phyloP scores from a whole-genome alignment of 2,797 vertebrate genomes.

The Ataeniobius toweri region DNA sequence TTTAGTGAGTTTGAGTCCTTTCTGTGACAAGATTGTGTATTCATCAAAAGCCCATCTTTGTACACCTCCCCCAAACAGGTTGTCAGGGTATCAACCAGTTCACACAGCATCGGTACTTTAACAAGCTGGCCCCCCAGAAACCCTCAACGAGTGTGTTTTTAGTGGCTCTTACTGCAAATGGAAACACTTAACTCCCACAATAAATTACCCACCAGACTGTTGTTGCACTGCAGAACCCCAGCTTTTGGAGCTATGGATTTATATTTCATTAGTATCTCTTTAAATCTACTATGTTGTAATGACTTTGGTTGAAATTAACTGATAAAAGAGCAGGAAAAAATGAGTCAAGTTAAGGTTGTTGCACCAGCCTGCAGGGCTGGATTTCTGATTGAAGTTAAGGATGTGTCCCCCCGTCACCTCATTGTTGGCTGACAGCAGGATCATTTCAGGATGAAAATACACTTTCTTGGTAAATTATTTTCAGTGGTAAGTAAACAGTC shows the following conservation, averaged over 20 bases:
- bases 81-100: slow-evolving; percentile 76
- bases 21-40: slow-evolving; percentile 74
- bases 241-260: slow-evolving; percentile 47
- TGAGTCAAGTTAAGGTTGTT: slow-evolving; percentile 50
- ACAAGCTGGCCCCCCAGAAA: slow-evolving; percentile 82
- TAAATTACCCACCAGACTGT: slow-evolving; percentile 77
- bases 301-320: slow-evolving; percentile 47
- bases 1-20: slow-evolving; percentile 48
- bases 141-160: slow-evolving; percentile 76
- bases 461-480: slow-evolving; percentile 68
- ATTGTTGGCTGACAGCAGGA: slow-evolving; percentile 50
- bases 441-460: slow-evolving; percentile 72
- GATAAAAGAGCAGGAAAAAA: slow-evolving; percentile 37
- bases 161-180: slow-evolving; percentile 81
- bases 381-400: slow-evolving; percentile 64
- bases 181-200: slow-evolving; percentile 81
- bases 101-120: slow-evolving; percentile 74
- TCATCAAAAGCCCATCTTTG: slow-evolving; percentile 77
- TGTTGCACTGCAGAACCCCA: slow-evolving; percentile 72
- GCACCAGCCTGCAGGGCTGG: slow-evolving; percentile 43
- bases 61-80: slow-evolving; percentile 77
- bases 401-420: slow-evolving; percentile 44
- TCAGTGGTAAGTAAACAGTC: slow-evolving; percentile 70
- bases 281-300: slow-evolving; percentile 35
- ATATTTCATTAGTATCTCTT: slow-evolving; percentile 52